phyloP scores from a whole-genome alignment of 2,113 vertebrate species.

The Aleadryas rufinucha region DNA sequence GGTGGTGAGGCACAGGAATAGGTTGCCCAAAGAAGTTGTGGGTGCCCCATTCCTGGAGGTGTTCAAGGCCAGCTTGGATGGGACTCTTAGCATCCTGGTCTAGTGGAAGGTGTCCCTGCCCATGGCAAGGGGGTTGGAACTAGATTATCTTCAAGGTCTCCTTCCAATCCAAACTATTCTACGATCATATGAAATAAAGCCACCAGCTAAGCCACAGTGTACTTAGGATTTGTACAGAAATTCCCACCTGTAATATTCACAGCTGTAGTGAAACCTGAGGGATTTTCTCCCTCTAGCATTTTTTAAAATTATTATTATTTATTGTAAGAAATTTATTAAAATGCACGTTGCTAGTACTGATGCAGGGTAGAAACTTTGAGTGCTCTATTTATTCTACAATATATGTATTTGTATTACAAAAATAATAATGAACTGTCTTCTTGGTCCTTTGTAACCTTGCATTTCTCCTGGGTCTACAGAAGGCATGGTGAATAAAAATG shows the following conservation, averaged over 20 bases:
- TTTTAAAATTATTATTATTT: not conserved
- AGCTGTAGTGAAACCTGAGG: not conserved
- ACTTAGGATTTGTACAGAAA: not conserved
- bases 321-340: not conserved
- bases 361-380: not conserved
- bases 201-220: rapidly evolving
- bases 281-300: rapidly evolving
- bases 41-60: not conserved
- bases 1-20: not conserved
- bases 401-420: not conserved
- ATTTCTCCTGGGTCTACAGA: not conserved
- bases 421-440: not conserved
- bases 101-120: not conserved
- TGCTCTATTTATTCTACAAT: not conserved
- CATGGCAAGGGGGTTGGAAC: not conserved
- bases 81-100: not conserved
- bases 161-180: not conserved
- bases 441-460: not conserved
- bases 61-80: not conserved
- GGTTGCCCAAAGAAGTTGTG: not conserved
- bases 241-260: rapidly evolving
- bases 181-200: not conserved
- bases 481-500: not conserved
- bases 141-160: rapidly evolving
- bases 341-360: not conserved